These are phyloP conservation scores for Ischnus inquisitorius DNA, from an alignment of 2,888 invertebrate species.

Conservation along the genomic window DNA sequence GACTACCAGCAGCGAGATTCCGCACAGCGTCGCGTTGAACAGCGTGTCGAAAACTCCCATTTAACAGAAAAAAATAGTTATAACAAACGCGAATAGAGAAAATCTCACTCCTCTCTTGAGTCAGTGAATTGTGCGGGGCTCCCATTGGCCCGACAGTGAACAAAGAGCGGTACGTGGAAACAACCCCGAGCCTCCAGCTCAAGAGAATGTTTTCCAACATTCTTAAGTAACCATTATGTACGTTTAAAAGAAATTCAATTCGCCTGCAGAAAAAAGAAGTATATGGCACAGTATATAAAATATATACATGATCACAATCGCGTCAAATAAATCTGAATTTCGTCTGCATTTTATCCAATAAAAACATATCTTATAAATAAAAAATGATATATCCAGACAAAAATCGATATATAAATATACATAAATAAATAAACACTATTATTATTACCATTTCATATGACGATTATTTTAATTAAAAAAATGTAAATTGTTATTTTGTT, in stretches of 20 bases:
- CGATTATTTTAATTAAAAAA: no score
- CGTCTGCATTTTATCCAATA: no score
- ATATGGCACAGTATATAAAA: no score
- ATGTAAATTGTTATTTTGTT: no score
- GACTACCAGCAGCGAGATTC: neutral
- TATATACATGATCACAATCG: neutral
- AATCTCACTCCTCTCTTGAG: neutral
- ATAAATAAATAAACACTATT: no score
- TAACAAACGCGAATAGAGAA: neutral
- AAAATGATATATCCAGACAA: no score
- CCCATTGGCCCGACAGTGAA: neutral
- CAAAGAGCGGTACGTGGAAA: constrained; percentile 24
- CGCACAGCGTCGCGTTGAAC: neutral
- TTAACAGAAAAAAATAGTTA: neutral
- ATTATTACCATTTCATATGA: no score
- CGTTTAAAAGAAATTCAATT: neutral
- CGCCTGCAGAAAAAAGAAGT: neutral
- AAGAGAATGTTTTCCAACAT: constrained; percentile 26
- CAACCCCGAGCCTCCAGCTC: neutral
- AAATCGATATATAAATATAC: no score
- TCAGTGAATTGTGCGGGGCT: constrained; percentile 10
- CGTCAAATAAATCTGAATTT: neutral
- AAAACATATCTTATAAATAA: no score
- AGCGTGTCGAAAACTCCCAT: neutral
- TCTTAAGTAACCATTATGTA: neutral